phyloP scores from a whole-genome alignment of 1,140 invertebrate species.

The Mactra quadrangularis region DNA sequence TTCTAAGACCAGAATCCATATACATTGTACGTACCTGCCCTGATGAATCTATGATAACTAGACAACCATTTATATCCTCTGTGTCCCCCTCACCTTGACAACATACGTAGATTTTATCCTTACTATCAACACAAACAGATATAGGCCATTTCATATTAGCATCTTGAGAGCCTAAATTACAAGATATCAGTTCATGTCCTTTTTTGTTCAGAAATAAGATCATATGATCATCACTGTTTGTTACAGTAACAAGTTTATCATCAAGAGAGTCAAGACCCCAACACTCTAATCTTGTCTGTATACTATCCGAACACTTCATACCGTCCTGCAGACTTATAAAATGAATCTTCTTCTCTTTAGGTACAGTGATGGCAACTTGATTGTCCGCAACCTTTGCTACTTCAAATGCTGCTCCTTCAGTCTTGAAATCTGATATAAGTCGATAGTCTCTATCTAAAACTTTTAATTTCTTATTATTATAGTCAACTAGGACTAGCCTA shows the following conservation, averaged over 20 bases:
- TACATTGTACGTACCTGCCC: slow-evolving; percentile 53
- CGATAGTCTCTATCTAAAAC: slow-evolving; percentile 47
- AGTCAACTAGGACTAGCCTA: slow-evolving; percentile 45
- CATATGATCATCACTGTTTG: slow-evolving; percentile 56
- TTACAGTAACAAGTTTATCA: slow-evolving; percentile 52
- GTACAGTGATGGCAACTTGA: slow-evolving; percentile 50
- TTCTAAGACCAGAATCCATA: slow-evolving; percentile 47
- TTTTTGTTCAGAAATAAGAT: slow-evolving; percentile 47
- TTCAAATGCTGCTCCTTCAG: slow-evolving; percentile 55
- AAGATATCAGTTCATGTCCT: slow-evolving; percentile 44
- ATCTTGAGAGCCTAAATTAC: slow-evolving; percentile 54
- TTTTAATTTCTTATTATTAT: slow-evolving; percentile 58
- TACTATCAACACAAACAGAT: slow-evolving; percentile 50
- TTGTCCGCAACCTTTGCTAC: slow-evolving; percentile 8
- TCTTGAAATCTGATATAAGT: slow-evolving; percentile 54
- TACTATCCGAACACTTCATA: slow-evolving; percentile 39
- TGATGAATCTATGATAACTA: slow-evolving; percentile 38
- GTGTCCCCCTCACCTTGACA: slow-evolving; percentile 57
- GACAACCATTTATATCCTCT: slow-evolving; percentile 48
- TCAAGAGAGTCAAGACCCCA: slow-evolving; percentile 43
- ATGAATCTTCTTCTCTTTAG: slow-evolving; percentile 58
- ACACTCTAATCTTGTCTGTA: slow-evolving; percentile 51
- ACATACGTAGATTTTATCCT: slow-evolving; percentile 45
- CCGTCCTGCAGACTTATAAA: slow-evolving; percentile 54
- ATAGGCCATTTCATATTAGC: slow-evolving; percentile 59